These are phyloP conservation scores for Hydrophis major DNA, from an alignment of 2,797 vertebrate species.

Conservation along the genomic window DNA sequence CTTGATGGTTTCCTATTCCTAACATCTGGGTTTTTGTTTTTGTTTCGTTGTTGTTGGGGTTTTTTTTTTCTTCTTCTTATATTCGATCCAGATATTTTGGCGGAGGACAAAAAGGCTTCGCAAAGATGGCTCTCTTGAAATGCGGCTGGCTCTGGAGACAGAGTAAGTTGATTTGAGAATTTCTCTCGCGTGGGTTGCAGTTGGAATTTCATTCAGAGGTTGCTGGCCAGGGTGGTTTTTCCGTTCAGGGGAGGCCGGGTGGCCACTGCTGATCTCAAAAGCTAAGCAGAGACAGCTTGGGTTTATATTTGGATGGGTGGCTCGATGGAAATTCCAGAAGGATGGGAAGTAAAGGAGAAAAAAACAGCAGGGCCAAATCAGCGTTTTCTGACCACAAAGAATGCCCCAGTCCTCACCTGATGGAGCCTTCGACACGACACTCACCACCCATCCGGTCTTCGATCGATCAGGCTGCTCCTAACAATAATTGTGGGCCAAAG, in stretches of 20 bases:
- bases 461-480: too few species aligned
- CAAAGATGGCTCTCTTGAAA: conserved; percentile 75
- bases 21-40: background rate
- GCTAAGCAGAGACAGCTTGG: background rate
- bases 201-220: background rate
- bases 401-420: too few species aligned
- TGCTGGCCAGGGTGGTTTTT: background rate
- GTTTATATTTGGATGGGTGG: background rate
- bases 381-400: too few species aligned
- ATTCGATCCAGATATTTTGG: background rate
- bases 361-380: too few species aligned
- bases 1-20: background rate
- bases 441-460: too few species aligned
- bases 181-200: background rate
- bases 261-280: background rate
- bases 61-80: background rate
- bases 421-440: too few species aligned
- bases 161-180: conserved; percentile 64
- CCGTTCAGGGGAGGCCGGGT: background rate
- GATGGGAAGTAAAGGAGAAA: background rate
- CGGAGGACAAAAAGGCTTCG: background rate
- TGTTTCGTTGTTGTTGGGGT: too few species aligned
- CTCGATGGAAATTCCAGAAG: background rate
- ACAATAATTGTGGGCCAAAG: too few species aligned
- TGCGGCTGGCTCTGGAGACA: conserved; percentile 80